A percentile compares a stretch with the other conserved stretches of the same genome.
phyloP scores from a whole-genome alignment of 2,113 vertebrate genomes.

The Stercorarius parasiticus region DNA sequence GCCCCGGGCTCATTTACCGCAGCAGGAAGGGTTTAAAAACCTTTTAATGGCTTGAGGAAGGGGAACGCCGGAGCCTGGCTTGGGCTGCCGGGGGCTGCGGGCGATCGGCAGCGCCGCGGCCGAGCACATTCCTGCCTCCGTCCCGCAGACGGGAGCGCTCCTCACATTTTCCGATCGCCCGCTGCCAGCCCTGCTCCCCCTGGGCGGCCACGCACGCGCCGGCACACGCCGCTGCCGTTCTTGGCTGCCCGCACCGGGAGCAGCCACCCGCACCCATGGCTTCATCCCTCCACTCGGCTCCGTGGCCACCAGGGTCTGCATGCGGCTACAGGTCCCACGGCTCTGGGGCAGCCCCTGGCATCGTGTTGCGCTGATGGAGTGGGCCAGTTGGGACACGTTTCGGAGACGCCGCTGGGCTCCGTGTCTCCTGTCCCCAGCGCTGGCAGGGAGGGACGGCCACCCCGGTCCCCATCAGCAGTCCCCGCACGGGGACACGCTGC shows the following conservation, averaged over 20 bases:
- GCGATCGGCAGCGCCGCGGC: not conserved
- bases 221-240: not conserved
- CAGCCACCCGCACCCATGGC: not conserved
- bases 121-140: not conserved
- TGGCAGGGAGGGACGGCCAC: not conserved
- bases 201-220: not conserved
- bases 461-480: not conserved
- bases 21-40: not conserved
- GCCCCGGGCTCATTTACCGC: not conserved
- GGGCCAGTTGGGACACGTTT: not conserved
- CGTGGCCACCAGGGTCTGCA: not conserved
- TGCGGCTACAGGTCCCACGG: not conserved
- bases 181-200: not conserved
- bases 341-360: not conserved
- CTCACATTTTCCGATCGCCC: not conserved
- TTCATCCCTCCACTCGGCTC: not conserved
- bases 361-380: rapidly evolving
- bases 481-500: rapidly evolving
- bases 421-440: not conserved
- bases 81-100: not conserved
- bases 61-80: not conserved
- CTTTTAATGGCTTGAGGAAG: rapidly evolving
- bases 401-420: not conserved
- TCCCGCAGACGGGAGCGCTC: not conserved
- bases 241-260: not conserved